A percentile compares a stretch with the other conserved stretches of the same genome.
These are phyloP conservation scores for Tipula unca DNA, from an alignment of 2,888 invertebrate species.

Conservation along the genomic window DNA sequence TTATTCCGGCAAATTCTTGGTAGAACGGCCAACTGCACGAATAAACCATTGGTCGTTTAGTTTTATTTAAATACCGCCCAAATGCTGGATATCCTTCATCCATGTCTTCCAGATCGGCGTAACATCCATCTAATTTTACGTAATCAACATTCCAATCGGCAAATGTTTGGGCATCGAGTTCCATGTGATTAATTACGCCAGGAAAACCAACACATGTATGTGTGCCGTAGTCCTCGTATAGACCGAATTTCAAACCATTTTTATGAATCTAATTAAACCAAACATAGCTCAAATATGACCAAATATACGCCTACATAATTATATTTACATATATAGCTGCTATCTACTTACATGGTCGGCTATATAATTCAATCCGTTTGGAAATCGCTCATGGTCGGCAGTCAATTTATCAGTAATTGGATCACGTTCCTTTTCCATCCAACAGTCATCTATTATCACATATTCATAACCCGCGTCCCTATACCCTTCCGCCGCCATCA, in stretches of 20 bases:
- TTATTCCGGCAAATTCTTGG: slow-evolving; percentile 46
- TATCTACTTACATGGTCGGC: slow-evolving; percentile 59
- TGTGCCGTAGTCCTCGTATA: slow-evolving; percentile 71
- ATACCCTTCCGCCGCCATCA: slow-evolving; percentile 58
- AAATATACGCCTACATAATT: too few relatives aligned
- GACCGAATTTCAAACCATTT: slow-evolving; percentile 64
- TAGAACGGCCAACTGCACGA: slow-evolving; percentile 79
- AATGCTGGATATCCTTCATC: slow-evolving; percentile 61
- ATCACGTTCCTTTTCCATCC: slow-evolving; percentile 57
- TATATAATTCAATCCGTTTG: slow-evolving; percentile 59
- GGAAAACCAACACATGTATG: slow-evolving; percentile 71
- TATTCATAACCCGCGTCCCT: slow-evolving; percentile 63
- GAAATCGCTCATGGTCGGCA: slow-evolving; percentile 59
- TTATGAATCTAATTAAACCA: slow-evolving; percentile 49
- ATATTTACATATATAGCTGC: too few relatives aligned
- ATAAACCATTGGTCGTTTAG: slow-evolving; percentile 69
- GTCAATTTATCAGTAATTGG: slow-evolving; percentile 48
- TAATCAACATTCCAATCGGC: slow-evolving; percentile 74
- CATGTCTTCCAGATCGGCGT: slow-evolving; percentile 52
- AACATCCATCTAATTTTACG: slow-evolving; percentile 72
- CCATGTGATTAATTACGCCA: slow-evolving; percentile 55
- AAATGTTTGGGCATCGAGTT: slow-evolving; percentile 62
- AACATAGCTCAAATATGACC: not conserved
- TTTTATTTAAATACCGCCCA: slow-evolving; percentile 56
- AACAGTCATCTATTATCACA: slow-evolving; percentile 67